Base-by-base conservation (phyloP, 1,140 invertebrate genomes). In the Bombus polaris region DNA sequence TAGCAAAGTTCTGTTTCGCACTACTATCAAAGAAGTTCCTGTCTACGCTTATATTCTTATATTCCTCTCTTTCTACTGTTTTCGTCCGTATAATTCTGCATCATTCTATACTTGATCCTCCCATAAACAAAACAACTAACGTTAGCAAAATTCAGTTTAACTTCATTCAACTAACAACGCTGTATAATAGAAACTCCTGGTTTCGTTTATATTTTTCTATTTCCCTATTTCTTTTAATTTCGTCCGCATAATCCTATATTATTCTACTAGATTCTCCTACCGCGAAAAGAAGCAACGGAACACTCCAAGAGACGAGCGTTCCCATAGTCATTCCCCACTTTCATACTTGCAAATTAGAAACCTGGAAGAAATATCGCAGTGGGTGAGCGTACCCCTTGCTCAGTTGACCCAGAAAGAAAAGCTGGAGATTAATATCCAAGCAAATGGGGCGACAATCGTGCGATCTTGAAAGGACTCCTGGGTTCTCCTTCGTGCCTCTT, bases 361-460 rank as follows among this genome's bases (percentile, higher is more conserved):
- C 5, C 44, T 35, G 1, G 39, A 44, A 62, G 59, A 76, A 77
- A 68, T 83, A 82, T 76, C 57, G 15, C 10, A 28, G 71, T 15
- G 15, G 8, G 53, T n/a, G 28, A 47, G 37, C 22, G 25, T 10
- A 74, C 25, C 37, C 47, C 37, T n/a, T 25, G 59, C 32, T 39
- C 62, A 25, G 42, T 53, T 83, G 81, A 83, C 72, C 81, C 59
- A 68, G 35, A 76, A 84, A 80, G 57, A n/a, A 70, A 77, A 81
- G 47, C 28, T 75, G 25, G 44, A 80, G 76, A 81, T 70, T 73
- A 85, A 85, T 85, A 76, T 81, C 76, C 75, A 59, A 57, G 71
- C 57, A 44, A 79, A 84, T 57, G 75, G 87, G 88, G 81, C 90
- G 68, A 71, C 83, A 86, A 78, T 90, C 85, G 68, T 25, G 44